Percentiles rank a stretch among this genome's conserved stretches.
Evolutionary conservation across 2,888 invertebrate species (phyloP).

Genomic region (Noctua janthe): DNA sequence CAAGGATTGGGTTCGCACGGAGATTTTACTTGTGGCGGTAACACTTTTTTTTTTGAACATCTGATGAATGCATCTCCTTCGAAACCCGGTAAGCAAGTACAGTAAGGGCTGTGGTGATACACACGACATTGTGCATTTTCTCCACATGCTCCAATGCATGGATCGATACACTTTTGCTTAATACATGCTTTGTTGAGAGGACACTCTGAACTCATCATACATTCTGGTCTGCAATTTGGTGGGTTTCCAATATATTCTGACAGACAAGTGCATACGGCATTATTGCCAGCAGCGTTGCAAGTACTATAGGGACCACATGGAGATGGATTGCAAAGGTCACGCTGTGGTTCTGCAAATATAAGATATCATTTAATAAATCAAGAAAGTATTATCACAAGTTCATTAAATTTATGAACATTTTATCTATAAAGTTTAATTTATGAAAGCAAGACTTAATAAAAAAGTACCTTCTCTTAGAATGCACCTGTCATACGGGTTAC

Average conservation of each 20-base stretch:
- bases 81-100: conserved; percentile 93
- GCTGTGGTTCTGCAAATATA: conserved; percentile 79
- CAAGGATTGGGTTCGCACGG: conserved; percentile 93
- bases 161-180: conserved; percentile 94
- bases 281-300: conserved; percentile 91
- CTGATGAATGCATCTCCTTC: conserved; percentile 94
- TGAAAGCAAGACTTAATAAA: not conserved
- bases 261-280: conserved; percentile 93
- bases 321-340: conserved; percentile 93
- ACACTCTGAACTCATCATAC: conserved; percentile 95
- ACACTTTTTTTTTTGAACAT: conserved; percentile 85
- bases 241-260: conserved; percentile 93
- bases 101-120: conserved; percentile 92
- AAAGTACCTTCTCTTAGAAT: conserved; percentile 79
- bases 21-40: conserved; percentile 87
- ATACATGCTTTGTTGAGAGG: conserved; percentile 94
- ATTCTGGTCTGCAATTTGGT: conserved; percentile 94
- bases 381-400: not conserved
- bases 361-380: conserved; percentile 5
- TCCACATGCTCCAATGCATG: conserved; percentile 94
- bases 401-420: not conserved
- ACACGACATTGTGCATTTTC: conserved; percentile 93
- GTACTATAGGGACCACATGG: conserved; percentile 95
- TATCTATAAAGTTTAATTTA: not conserved
- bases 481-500: conserved; percentile 92